Base-by-base conservation (phyloP, 2,797 vertebrate species). In the Luscinia luscinia region DNA sequence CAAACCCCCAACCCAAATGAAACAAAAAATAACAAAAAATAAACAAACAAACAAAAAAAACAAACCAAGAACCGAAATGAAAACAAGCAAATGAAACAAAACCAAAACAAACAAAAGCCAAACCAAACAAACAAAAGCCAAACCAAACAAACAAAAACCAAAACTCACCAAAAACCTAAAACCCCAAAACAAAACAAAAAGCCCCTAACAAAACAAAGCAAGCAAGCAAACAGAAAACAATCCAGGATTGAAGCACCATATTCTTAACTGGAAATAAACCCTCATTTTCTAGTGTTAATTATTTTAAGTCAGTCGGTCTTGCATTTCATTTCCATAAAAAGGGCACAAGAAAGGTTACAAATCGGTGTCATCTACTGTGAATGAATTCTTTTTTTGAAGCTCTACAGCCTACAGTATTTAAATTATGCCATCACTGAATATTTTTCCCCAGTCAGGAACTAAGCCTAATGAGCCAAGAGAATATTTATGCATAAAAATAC, bases 311-410 rank as follows among this genome's bases (percentile, higher is more conserved):
- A 66, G 30, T 61, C 58, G 72, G 30, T 67, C 48, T 85, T 74
- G 28, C 54, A 85, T 87, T 95, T 87, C 14, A 80, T 92, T 95
- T 92, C 75, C 79, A 75, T 85, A 30, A 70, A 92, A 92, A 85
- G 54, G 64, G 26, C 72, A 93, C 62, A 80, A 78, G 57, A 67
- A 92, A 82, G 75, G 51, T 85, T 94, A 94, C 30, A 92, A 87
- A 75, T 80, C 49, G 34, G 3, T 94, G 54, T 61, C 51, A 62
- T 78, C 51, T 85, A 45, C 90, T 93, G 68, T 80, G 51, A 94
- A 64, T 77, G 64, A 93, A 92, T 95, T 94, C 4, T 63, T 41
- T 63, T 86, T 85, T 52, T 77, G 21, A 74, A 90, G 22, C 41
- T 79, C 45, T 91, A 22, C 52, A 94, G 57, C 72, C 52, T 76